Evolutionary conservation across 2,888 invertebrate species (phyloP), one percentile per base, ranked within the genome.

Genomic region (Strigamia crassipes): DNA sequence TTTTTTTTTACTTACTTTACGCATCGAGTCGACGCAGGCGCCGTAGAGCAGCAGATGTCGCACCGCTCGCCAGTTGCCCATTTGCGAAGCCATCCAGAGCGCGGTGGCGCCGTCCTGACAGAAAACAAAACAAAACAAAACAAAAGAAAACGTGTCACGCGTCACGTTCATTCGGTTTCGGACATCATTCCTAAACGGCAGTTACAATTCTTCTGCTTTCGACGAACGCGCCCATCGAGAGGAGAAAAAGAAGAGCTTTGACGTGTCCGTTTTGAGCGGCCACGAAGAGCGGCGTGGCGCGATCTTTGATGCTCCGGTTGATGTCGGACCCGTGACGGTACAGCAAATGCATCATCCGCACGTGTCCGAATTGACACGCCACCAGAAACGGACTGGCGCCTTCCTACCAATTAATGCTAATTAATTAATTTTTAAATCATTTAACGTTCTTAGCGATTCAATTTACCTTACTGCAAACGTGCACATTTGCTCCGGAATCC

Each of bases 71-170:
- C 93, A 92, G 89, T 96, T 96, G 0, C 96, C 97, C 94, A 96
- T 96, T 91, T 97, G 97, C 84, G 96, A 92, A 56, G 96, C 94
- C 86, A 97, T 97, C 96, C 96, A 97, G 84, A 97, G 91, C 83
- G 97, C 93, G 78, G 95, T 94, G 23, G 89, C 88, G 78, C 89
- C 87, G 84, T 90, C 89, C 88, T 89, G 83, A 31, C 82, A 80
- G 15, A n/a, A n/a, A n/a, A n/a, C n/a, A n/a, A n/a, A n/a, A n/a
- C n/a, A n/a, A n/a, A n/a, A n/a, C n/a, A n/a, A n/a, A n/a, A n/a
- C n/a, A n/a, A n/a, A n/a, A n/a, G n/a, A n/a, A n/a, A n/a, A n/a
- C n/a, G n/a, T n/a, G n/a, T n/a, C n/a, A n/a, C n/a, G n/a, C n/a
- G n/a, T n/a, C n/a, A n/a, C n/a, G n/a, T n/a, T n/a, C n/a, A n/a